Conservation (phyloP, 1,140 invertebrate genomes). For the Anastrepha ludens region DNA sequence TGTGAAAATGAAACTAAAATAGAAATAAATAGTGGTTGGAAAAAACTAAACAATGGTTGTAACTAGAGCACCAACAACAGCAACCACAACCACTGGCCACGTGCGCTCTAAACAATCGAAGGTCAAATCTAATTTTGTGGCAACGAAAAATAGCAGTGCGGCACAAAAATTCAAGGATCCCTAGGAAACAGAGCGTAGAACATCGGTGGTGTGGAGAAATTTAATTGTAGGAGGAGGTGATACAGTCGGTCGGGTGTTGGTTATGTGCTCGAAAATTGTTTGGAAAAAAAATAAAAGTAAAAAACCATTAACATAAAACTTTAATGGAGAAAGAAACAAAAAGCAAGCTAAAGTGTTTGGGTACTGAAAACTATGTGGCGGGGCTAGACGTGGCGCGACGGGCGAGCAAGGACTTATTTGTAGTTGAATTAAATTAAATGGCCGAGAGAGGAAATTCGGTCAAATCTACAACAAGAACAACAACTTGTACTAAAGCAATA, state of each 20-base stretch:
- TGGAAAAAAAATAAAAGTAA: neutral
- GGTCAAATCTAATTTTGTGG: slow-evolving; percentile 38
- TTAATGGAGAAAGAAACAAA: neutral
- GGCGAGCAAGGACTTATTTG: neutral
- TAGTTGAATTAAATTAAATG: slow-evolving; percentile 47
- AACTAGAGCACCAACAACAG: neutral
- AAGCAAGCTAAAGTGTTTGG: neutral
- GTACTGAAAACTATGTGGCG: neutral
- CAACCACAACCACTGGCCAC: neutral
- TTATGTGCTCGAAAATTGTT: neutral
- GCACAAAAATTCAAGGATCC: neutral
- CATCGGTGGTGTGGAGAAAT: too few species aligned
- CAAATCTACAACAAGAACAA: neutral
- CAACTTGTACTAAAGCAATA: neutral
- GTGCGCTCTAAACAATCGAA: slow-evolving; percentile 13
- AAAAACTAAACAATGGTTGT: neutral
- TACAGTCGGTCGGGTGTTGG: neutral
- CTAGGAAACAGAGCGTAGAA: neutral
- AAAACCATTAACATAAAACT: slow-evolving; percentile 47
- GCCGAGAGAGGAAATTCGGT: neutral
- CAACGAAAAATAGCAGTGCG: neutral
- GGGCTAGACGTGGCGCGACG: too few species aligned
- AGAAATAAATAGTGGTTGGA: neutral
- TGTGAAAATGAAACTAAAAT: neutral
- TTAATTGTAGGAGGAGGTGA: neutral